Base-by-base conservation (phyloP, 2,797 vertebrate genomes). In the Bradypodion pumilum region DNA sequence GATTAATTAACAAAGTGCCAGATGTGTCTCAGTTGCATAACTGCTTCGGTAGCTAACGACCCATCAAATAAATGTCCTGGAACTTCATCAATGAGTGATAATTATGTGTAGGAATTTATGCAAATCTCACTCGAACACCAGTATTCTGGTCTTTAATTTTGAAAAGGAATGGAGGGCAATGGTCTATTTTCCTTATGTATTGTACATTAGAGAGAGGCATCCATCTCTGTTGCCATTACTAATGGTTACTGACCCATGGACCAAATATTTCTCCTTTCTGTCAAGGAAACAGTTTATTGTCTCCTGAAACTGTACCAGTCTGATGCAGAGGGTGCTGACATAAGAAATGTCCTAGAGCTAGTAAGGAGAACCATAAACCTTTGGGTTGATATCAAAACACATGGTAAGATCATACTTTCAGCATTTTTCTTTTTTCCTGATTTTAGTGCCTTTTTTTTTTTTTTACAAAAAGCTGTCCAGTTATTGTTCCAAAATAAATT, bases 231-330 rank as follows among this genome's bases (percentile, higher is more conserved):
- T 46, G 5, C 68, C 65, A 49, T 62, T 73, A 10, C 25, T 49
- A 25, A 37, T 37, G 35, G 9, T 65, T 65, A 21, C 5, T 74
- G 42, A 35, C 25, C 16, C 32, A 52, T 23, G 13, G 68, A 29
- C 63, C 63, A n/a, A 1, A 8, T 35, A 21, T n/a, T 16, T 73
- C 27, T 27, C 60, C n/a, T 23, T 37, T 25, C 40, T 60, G 3
- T 44, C 40, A 23, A 83, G 82, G 77, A 83, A 83, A 77, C 83
- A 37, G 40, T 83, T 59, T 77, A 32, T 74, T 69, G 63, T 77
- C 74, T 65, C 77, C 37, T 77, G 74, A 77, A 75, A 83, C 10
- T 77, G 13, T 83, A 83, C 62, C 10, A 56, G 63, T 69, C 82
- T 16, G 49, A 77, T 15, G 74, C 83, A 63, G 63, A n/a, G 3